Evolutionary conservation across 2,888 invertebrate species (phyloP).

Genomic region (Xestoiulus laeticollis): DNA sequence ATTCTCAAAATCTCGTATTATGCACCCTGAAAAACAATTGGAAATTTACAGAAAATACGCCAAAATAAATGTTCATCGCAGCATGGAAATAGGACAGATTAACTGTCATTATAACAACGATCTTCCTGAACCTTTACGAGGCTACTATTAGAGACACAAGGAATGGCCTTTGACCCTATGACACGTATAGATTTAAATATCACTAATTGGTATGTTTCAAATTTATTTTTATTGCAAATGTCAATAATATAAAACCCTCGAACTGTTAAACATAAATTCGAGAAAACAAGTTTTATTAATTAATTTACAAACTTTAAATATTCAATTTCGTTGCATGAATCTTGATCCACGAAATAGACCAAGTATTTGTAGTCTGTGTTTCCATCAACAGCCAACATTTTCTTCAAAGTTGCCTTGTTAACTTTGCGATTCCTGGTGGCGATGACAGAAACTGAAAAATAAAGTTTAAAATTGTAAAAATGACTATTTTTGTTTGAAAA

Average conservation of each 20-base stretch:
- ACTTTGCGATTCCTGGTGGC: conserved; percentile 5
- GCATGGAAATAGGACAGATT: too few relatives aligned
- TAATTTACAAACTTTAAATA: neutral
- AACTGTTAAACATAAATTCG: neutral
- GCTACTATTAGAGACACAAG: neutral
- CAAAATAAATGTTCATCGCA: too few relatives aligned
- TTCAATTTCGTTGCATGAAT: neutral
- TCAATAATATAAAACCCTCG: neutral
- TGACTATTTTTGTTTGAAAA: too few relatives aligned
- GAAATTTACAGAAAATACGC: too few relatives aligned
- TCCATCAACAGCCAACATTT: neutral
- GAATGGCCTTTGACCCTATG: neutral
- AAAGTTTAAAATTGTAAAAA: too few relatives aligned
- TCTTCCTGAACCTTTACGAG: too few relatives aligned
- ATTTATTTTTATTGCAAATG: neutral
- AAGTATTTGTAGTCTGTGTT: neutral
- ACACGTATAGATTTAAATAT: neutral
- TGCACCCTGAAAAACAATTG: too few relatives aligned
- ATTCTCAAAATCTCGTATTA: too few relatives aligned
- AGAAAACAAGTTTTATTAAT: too few relatives aligned
- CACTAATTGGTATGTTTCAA: neutral
- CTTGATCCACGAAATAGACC: neutral
- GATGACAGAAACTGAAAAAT: neutral
- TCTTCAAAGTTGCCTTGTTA: neutral
- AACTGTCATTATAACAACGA: too few relatives aligned